A percentile compares a stretch with the other conserved stretches of the same genome.
phyloP scores from a whole-genome alignment of 2,113 vertebrate species.

The Abramis brama region DNA sequence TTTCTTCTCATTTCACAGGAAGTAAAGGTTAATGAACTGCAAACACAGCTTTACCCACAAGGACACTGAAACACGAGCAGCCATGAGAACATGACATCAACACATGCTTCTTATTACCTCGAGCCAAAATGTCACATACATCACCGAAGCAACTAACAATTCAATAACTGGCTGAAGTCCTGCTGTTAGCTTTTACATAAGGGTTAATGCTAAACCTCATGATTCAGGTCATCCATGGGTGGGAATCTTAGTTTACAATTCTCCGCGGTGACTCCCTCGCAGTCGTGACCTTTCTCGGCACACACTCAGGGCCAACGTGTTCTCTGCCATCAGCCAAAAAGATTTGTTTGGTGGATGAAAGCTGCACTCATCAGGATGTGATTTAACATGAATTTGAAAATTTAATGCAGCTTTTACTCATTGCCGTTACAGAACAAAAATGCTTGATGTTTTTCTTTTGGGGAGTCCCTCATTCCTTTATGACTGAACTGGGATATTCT shows the following conservation, averaged over 20 bases:
- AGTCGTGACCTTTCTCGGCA: conserved; percentile 48
- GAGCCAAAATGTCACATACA: conserved; percentile 28
- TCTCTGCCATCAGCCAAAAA: background rate
- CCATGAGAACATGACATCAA: conserved; percentile 19
- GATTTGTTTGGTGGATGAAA: background rate
- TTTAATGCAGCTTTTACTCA: background rate
- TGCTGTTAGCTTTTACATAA: conserved; percentile 12
- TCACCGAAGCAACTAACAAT: conserved; percentile 4
- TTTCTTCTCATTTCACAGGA: conserved; percentile 53
- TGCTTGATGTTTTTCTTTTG: background rate
- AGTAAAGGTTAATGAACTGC: conserved; percentile 15
- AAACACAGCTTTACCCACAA: conserved; percentile 7
- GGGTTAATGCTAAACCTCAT: conserved; percentile 31
- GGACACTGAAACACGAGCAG: conserved; percentile 20
- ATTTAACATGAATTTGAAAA: conserved; percentile 19
- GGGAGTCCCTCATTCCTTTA: conserved; percentile 1
- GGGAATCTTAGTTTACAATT: conserved; percentile 34
- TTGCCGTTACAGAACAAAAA: background rate
- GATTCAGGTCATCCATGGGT: conserved; percentile 26
- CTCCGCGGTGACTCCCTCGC: conserved; percentile 14
- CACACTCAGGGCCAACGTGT: conserved; percentile 33
- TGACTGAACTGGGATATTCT: conserved; percentile 2
- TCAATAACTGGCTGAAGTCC: conserved; percentile 23
- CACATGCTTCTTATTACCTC: conserved; percentile 35
- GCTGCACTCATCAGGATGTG: background rate